A percentile compares a stretch with the other conserved stretches of the same genome.
Conservation (phyloP, 2,888 invertebrate genomes). For the Volucella bombylans region DNA sequence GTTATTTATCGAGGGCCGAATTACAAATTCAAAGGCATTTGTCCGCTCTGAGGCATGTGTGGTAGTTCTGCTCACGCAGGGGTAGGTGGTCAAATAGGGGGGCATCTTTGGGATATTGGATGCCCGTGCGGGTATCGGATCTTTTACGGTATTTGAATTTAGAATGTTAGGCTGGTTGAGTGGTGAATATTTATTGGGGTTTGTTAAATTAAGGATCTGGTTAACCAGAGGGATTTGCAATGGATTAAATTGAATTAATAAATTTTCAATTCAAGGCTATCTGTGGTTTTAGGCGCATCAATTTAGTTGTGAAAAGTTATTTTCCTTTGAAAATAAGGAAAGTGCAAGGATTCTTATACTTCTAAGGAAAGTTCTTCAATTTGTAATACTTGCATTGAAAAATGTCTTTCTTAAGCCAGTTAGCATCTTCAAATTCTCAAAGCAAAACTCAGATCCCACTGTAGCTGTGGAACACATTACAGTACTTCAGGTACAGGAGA, state of each 20-base stretch:
- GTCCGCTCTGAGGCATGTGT: slow-evolving; percentile 14
- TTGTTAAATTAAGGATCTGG: slow-evolving; percentile 58
- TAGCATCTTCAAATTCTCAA: too few relatives aligned
- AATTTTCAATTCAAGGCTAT: slow-evolving; percentile 44
- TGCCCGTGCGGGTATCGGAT: slow-evolving; percentile 1
- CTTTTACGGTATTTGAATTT: slow-evolving; percentile 51
- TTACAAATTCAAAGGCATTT: slow-evolving; percentile 63
- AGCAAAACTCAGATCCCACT: too few relatives aligned
- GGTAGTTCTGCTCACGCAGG: not conserved
- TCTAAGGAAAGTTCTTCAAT: too few relatives aligned
- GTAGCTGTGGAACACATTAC: too few relatives aligned
- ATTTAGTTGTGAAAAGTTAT: not conserved
- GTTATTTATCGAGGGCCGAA: slow-evolving; percentile 41
- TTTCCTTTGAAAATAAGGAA: too few relatives aligned
- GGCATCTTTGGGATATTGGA: slow-evolving; percentile 4
- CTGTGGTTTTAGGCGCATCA: slow-evolving; percentile 4
- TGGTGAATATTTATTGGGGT: slow-evolving; percentile 63
- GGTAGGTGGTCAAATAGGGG: slow-evolving; percentile 25
- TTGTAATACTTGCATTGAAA: too few relatives aligned
- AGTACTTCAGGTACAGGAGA: too few relatives aligned
- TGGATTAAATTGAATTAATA: slow-evolving; percentile 59
- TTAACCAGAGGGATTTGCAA: slow-evolving; percentile 39
- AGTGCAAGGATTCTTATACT: too few relatives aligned
- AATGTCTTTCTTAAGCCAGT: too few relatives aligned
- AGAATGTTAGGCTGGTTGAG: slow-evolving; percentile 15